Evolutionary conservation across 2,888 invertebrate genomes (phyloP), one percentile per base, ranked within the genome.

Genomic region (Apodemia hepburni): DNA sequence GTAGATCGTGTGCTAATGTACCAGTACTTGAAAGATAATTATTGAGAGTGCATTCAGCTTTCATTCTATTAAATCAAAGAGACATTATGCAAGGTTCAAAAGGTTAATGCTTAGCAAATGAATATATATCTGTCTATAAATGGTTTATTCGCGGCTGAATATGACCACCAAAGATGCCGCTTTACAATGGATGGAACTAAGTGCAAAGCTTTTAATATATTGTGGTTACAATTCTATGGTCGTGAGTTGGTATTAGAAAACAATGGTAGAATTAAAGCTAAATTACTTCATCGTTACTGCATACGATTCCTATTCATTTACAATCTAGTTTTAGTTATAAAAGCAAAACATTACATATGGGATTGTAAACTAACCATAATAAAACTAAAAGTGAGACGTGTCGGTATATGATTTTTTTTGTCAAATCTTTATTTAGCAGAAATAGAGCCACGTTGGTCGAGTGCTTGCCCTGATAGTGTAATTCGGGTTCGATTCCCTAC

Each of bases 71-170:
- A 58, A 58, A 49, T 27, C 58, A 58, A 62, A 29, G 45, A 57
- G 27, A 58, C 22, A 58, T 18, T 49, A 62, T 22, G 33, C 54
- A 65, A 58, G 38, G 66, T 61, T 68, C 64, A 65, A 61, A 49
- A 65, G 65, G 68, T 64, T 68, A 68, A 68, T 65, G 66, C 61
- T 58, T 58, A 58, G 35, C 17, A 75, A 76, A 74, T 78, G 81
- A 80, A 82, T 80, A 74, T 84, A 84, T 80, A 76, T 80, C 79
- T 72, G 72, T 71, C 73, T 75, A 77, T 77, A 80, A 82, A 82
- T 78, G 75, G 79, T 70, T 78, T 72, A 79, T 80, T 75, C 77
- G 76, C 75, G 75, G 76, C 75, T 72, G 72, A 72, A 73, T 68
- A 68, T 66, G 82, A 80, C 82, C 82, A 82, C 83, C 84, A 73